These are phyloP conservation scores for Tor tambroides DNA, from an alignment of 2,113 vertebrate genomes.

Conservation along the genomic window DNA sequence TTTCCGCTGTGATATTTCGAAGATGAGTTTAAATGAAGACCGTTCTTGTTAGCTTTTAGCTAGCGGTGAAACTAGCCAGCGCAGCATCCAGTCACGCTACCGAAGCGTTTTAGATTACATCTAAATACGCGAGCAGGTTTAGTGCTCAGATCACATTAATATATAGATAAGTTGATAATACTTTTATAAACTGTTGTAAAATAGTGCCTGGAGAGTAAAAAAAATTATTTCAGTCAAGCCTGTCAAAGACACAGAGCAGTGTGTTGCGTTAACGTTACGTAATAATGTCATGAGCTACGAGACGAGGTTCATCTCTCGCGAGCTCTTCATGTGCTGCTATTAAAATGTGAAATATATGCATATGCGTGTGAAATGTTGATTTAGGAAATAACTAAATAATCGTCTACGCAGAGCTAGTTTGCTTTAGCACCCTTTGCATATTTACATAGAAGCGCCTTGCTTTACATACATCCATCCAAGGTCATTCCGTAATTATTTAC, in stretches of 20 bases:
- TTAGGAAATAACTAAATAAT: background rate
- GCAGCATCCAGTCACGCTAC: background rate
- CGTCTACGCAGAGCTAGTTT: background rate
- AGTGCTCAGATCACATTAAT: background rate
- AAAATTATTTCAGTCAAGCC: background rate
- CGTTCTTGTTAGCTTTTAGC: background rate
- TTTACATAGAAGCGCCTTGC: background rate
- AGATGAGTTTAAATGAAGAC: background rate
- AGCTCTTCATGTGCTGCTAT: background rate
- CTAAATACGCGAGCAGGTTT: background rate
- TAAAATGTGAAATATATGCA: background rate
- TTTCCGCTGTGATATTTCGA: background rate
- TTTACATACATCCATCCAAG: background rate
- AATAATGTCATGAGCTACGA: background rate
- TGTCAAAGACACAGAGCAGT: background rate
- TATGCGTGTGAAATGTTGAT: background rate
- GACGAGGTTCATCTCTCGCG: background rate
- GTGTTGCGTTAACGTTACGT: background rate
- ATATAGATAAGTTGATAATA: background rate
- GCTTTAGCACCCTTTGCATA: background rate
- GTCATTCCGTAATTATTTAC: background rate
- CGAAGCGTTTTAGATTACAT: background rate
- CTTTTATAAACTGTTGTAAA: background rate
- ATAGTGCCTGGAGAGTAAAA: background rate
- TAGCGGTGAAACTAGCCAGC: background rate